Evolutionary conservation across 1,140 invertebrate genomes (phyloP).

Genomic region (Orussus abietinus): DNA sequence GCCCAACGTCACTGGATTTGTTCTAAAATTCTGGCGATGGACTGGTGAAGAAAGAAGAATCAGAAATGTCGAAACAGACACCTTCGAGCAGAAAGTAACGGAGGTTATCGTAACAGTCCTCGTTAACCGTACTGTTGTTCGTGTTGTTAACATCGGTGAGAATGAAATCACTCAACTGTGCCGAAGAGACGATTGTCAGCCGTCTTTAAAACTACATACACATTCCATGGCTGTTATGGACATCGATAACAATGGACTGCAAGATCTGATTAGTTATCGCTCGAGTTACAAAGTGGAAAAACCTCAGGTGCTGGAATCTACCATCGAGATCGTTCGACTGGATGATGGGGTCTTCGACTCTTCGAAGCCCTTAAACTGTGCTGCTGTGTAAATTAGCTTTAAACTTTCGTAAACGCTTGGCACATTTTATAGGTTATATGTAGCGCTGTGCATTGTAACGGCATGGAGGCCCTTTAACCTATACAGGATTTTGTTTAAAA

Average conservation of each 20-base stretch:
- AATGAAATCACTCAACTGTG: slow-evolving; percentile 71
- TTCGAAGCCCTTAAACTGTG: no score
- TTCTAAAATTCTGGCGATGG: slow-evolving; percentile 79
- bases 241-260: slow-evolving; percentile 66
- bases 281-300: slow-evolving; percentile 37
- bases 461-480: no score
- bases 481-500: no score
- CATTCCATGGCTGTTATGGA: slow-evolving; percentile 67
- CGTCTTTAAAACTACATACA: slow-evolving; percentile 65
- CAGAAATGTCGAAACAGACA: slow-evolving; percentile 12
- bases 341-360: no score
- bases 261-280: slow-evolving; percentile 69
- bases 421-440: no score
- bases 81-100: slow-evolving; percentile 55
- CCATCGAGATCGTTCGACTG: slow-evolving; percentile 45
- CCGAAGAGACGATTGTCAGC: slow-evolving; percentile 63
- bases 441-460: no score
- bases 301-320: slow-evolving; percentile 31
- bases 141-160: slow-evolving; percentile 70
- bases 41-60: slow-evolving; percentile 42
- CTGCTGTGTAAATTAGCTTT: no score
- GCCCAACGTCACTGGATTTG: slow-evolving; percentile 63
- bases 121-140: slow-evolving; percentile 67
- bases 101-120: slow-evolving; percentile 73
- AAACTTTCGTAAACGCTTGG: no score